Conservation (phyloP, 2,797 vertebrate species). For the Syngnathus acus region DNA sequence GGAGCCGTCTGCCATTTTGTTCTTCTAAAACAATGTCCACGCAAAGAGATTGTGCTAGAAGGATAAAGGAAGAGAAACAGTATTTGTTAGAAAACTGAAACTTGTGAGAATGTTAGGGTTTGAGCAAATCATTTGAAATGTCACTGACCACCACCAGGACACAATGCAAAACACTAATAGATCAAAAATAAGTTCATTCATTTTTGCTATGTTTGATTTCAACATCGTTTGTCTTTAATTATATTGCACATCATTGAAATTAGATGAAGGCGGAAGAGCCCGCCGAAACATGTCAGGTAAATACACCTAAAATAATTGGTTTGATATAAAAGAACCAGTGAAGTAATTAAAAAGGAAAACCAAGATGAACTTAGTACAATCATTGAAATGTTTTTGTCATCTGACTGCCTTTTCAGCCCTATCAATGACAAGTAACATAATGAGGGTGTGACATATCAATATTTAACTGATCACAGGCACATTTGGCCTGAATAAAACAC, state of each 20-base stretch:
- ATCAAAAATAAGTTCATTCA: no score
- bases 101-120: background rate
- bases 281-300: no score
- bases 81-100: background rate
- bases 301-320: no score
- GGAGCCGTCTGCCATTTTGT: conserved; percentile 60
- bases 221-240: background rate
- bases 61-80: background rate
- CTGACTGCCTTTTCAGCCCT: background rate
- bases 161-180: background rate
- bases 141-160: background rate
- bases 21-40: background rate
- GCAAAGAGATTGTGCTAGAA: background rate
- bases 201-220: background rate
- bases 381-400: background rate
- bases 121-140: background rate
- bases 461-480: background rate
- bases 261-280: no score
- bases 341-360: no score
- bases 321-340: no score
- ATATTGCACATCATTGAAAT: no score
- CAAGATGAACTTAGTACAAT: no score
- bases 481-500: background rate
- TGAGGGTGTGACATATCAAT: background rate
- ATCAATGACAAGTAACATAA: background rate